Conservation (phyloP, 2,113 vertebrate species). For the Thryonomys swinderianus region DNA sequence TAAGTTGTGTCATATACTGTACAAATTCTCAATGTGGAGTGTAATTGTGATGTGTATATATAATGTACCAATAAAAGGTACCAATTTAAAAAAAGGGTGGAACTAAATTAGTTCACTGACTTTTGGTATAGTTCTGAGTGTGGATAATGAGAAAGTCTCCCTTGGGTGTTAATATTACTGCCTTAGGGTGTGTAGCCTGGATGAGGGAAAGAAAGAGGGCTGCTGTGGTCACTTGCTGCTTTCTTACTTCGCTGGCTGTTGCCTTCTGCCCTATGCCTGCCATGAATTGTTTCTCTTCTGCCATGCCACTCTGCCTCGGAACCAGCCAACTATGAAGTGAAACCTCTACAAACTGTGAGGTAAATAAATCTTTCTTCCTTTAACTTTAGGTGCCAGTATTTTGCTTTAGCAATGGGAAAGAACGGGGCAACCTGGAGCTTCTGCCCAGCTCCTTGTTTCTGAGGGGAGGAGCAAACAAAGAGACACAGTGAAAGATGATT, state of each 20-base stretch:
- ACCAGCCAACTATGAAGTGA: background rate
- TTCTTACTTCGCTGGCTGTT: background rate
- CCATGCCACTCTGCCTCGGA: background rate
- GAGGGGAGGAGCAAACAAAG: background rate
- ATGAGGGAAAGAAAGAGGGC: background rate
- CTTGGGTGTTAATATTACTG: background rate
- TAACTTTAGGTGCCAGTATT: background rate
- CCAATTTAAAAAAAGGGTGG: too few relatives aligned
- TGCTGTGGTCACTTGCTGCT: background rate
- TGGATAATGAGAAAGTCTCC: background rate
- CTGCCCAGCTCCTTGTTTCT: background rate
- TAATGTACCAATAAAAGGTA: too few relatives aligned
- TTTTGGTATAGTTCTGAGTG: background rate
- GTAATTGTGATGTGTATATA: too few relatives aligned
- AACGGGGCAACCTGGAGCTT: background rate
- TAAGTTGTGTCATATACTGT: too few relatives aligned
- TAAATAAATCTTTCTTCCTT: background rate
- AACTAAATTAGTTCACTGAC: background rate
- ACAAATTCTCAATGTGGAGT: too few relatives aligned
- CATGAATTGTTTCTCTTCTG: background rate
- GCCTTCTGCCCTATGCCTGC: background rate
- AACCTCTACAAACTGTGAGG: background rate
- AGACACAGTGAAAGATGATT: background rate
- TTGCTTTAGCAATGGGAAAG: background rate
- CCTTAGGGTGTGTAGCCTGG: background rate